These are phyloP conservation scores for Musca domestica DNA, from an alignment of 1,140 invertebrate species.

Conservation along the genomic window DNA sequence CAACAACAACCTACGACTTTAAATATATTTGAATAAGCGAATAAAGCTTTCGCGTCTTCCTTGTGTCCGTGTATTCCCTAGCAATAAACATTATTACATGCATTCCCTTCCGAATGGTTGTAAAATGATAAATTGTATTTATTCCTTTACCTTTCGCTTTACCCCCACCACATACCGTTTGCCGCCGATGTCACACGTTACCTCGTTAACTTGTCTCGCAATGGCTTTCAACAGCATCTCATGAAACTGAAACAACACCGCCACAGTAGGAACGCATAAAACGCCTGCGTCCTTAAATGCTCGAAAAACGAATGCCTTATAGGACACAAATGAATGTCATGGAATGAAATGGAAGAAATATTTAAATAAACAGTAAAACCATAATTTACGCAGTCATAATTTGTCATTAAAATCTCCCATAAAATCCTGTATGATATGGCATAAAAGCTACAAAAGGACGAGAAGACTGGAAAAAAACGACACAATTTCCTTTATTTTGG, in stretches of 20 bases:
- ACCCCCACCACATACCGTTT: no score
- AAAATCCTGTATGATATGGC: conserved; percentile 26
- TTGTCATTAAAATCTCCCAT: conserved; percentile 52
- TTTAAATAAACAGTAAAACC: conserved; percentile 37
- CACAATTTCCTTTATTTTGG: conserved; percentile 17
- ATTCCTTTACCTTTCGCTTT: not conserved
- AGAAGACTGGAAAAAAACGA: no score
- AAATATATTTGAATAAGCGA: no score
- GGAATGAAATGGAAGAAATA: not conserved
- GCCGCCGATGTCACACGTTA: no score
- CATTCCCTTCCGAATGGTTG: not conserved
- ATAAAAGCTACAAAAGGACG: not conserved
- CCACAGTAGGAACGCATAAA: not conserved
- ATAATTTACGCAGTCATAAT: conserved; percentile 53
- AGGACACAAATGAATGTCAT: not conserved
- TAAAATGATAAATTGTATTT: conserved; percentile 20
- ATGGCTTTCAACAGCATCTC: not conserved
- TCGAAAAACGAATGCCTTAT: not conserved
- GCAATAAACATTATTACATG: conserved; percentile 9
- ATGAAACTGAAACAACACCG: not conserved
- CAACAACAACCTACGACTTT: no score
- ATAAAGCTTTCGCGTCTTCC: no score
- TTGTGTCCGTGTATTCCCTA: no score
- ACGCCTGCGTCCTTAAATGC: not conserved
- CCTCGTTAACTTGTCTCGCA: no score